These are phyloP conservation scores for Parnassius mnemosyne DNA, from an alignment of 2,888 invertebrate species.

Conservation along the genomic window DNA sequence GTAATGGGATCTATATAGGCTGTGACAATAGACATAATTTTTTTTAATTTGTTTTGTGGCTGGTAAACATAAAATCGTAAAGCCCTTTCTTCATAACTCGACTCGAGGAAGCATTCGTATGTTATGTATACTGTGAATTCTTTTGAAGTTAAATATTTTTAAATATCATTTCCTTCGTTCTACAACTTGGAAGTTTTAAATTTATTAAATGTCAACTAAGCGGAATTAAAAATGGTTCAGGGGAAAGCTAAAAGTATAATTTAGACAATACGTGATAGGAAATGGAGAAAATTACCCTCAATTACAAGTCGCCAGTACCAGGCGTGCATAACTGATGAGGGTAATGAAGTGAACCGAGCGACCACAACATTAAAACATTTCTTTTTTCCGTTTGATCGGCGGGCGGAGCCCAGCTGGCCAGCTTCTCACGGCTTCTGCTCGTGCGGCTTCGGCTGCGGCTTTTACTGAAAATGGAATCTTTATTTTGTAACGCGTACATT, in stretches of 20 bases:
- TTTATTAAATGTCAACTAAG: neutral
- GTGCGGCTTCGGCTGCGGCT: slow-evolving; percentile 25
- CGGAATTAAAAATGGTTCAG: slow-evolving; percentile 5
- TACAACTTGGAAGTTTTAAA: neutral
- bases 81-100: no score
- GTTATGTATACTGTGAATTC: no score
- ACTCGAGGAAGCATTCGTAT: no score
- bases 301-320: slow-evolving; percentile 41
- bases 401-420: slow-evolving; percentile 44
- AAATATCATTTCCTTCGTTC: no score
- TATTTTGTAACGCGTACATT: slow-evolving; percentile 37
- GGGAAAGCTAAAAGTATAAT: slow-evolving; percentile 7
- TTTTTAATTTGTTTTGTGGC: no score
- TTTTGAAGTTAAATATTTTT: no score
- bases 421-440: slow-evolving; percentile 48
- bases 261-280: slow-evolving; percentile 14
- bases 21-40: no score
- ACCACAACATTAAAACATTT: slow-evolving; percentile 68
- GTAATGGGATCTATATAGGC: no score
- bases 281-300: slow-evolving; percentile 42
- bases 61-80: no score
- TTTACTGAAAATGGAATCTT: slow-evolving; percentile 4
- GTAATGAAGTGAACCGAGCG: slow-evolving; percentile 69
- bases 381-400: slow-evolving; percentile 42
- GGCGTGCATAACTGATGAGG: slow-evolving; percentile 57